Conservation (phyloP, 92 coral and sea anemone species). For the Umimayanthus chanpuru region DNA sequence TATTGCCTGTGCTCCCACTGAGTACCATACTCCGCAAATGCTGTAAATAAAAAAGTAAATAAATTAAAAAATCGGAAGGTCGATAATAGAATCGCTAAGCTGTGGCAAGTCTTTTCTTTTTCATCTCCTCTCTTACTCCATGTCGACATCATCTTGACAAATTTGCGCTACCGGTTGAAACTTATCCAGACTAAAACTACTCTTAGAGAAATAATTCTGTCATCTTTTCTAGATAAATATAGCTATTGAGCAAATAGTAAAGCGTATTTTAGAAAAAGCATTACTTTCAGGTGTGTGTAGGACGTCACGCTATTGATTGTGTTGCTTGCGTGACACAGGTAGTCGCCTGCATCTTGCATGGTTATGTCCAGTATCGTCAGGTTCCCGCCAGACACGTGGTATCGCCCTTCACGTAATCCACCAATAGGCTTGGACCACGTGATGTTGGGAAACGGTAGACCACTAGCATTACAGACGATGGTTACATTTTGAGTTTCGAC, state of each 20-base stretch:
- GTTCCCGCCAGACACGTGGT: not conserved
- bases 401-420: not conserved
- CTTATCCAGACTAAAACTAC: too few species aligned
- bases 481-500: not conserved
- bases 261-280: not conserved
- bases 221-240: too few species aligned
- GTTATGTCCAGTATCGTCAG: not conserved
- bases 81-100: too few species aligned
- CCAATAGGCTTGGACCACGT: not conserved
- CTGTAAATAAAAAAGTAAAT: too few species aligned
- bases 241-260: not conserved
- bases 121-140: too few species aligned
- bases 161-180: too few species aligned
- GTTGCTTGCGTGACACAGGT: not conserved
- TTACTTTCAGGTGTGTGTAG: not conserved
- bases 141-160: too few species aligned
- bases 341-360: not conserved
- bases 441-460: not conserved
- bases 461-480: not conserved
- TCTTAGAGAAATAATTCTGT: not conserved
- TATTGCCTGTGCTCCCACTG: too few species aligned
- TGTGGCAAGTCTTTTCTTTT: too few species aligned
- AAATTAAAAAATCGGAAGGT: too few species aligned
- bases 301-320: not conserved
- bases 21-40: too few species aligned